Evolutionary conservation across 2,113 vertebrate genomes (phyloP).

Genomic region (Propithecus coquereli): DNA sequence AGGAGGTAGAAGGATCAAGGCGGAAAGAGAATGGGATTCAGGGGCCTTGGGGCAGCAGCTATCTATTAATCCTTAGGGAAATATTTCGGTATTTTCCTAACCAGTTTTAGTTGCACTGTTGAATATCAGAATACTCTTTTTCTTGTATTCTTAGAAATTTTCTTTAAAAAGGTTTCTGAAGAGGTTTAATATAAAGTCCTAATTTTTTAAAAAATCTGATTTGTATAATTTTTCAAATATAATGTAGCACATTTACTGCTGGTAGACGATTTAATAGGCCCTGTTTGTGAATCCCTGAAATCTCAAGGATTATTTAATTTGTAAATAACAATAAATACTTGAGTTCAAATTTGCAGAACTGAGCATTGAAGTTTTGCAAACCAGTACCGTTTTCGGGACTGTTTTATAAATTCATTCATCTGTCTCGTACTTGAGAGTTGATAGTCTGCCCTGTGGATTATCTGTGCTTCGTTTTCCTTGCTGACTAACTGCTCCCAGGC

Average conservation of each 20-base stretch:
- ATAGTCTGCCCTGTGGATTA: background rate
- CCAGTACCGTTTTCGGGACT: rapidly evolving
- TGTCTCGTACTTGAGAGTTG: background rate
- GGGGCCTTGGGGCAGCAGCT: background rate
- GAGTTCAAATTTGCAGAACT: background rate
- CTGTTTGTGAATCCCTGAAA: background rate
- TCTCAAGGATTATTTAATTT: background rate
- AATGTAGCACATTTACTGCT: background rate
- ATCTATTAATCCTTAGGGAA: background rate
- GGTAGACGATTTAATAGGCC: background rate
- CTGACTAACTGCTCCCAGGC: background rate
- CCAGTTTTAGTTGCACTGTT: background rate
- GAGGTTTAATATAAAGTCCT: background rate
- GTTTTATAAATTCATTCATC: background rate
- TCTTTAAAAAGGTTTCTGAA: background rate
- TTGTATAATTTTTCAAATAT: background rate
- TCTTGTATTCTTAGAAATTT: background rate
- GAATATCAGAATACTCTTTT: background rate
- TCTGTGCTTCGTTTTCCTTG: background rate
- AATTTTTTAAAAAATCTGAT: background rate
- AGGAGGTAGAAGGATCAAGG: background rate
- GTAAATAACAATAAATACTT: background rate
- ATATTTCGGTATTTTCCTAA: background rate
- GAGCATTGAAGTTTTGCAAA: background rate
- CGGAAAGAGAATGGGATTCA: rapidly evolving